Evolutionary conservation across 2,888 invertebrate genomes (phyloP).

Genomic region (Ceratothoa steindachneri): DNA sequence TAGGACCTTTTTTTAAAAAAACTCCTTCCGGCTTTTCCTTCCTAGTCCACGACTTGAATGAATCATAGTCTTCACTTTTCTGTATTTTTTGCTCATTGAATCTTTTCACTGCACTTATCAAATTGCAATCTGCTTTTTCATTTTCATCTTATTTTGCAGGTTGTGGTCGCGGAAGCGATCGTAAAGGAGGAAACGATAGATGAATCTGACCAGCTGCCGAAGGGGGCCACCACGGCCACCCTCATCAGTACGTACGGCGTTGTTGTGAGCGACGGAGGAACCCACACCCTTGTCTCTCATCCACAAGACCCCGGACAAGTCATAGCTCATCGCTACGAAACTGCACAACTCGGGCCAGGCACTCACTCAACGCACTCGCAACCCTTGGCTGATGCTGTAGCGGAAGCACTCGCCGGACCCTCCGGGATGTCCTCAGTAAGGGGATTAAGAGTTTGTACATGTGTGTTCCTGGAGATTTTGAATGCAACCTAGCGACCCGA

Average conservation of each 20-base stretch:
- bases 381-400: conserved; percentile 43
- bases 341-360: background rate
- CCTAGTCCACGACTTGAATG: too few species aligned
- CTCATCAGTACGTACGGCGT: conserved; percentile 3
- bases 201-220: background rate
- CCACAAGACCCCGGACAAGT: background rate
- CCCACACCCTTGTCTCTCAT: conserved; percentile 1
- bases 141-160: conserved; percentile 25
- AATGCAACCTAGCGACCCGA: too few species aligned
- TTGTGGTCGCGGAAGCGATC: conserved; percentile 37
- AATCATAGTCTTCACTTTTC: too few species aligned
- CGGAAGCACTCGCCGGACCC: conserved; percentile 44
- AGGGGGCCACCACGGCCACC: background rate
- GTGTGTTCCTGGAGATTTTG: too few species aligned
- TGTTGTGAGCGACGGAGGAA: conserved; percentile 5
- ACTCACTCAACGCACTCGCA: conserved; percentile 26
- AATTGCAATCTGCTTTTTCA: too few species aligned
- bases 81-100: too few species aligned
- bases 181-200: conserved; percentile 40
- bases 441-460: background rate
- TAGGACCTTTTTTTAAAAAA: too few species aligned
- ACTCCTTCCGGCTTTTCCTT: too few species aligned
- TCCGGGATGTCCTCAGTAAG: conserved; percentile 45
- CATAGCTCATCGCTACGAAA: background rate
- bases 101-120: too few species aligned